A percentile compares a stretch with the other conserved stretches of the same genome.
phyloP scores from a whole-genome alignment of 2,888 invertebrate genomes.

The Lasioglossum malachurum region DNA sequence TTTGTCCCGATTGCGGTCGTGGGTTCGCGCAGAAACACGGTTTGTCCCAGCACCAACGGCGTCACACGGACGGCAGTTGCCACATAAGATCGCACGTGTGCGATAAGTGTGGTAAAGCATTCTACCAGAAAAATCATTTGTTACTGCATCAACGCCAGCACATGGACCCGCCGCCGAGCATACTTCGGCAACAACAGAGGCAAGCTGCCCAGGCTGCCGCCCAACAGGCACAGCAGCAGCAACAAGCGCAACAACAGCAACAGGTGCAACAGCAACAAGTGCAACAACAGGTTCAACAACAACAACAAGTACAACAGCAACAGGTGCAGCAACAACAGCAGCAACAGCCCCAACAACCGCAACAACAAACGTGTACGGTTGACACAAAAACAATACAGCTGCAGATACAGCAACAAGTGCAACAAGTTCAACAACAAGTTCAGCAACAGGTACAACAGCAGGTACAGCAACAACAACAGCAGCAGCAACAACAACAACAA shows the following conservation, averaged over 20 bases:
- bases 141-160: slow-evolving; percentile 93
- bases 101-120: slow-evolving; percentile 92
- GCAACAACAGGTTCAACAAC: slow-evolving; percentile 78
- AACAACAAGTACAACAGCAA: slow-evolving; percentile 66
- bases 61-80: slow-evolving; percentile 93
- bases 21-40: slow-evolving; percentile 94
- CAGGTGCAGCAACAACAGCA: slow-evolving; percentile 77
- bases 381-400: slow-evolving; percentile 79
- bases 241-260: slow-evolving; percentile 73
- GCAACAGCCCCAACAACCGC: slow-evolving; percentile 81
- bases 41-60: slow-evolving; percentile 91
- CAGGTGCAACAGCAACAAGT: slow-evolving; percentile 73
- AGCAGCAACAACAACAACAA: slow-evolving; percentile 80
- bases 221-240: slow-evolving; percentile 79
- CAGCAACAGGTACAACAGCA: slow-evolving; percentile 81
- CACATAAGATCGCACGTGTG: slow-evolving; percentile 92
- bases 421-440: slow-evolving; percentile 82
- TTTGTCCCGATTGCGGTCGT: slow-evolving; percentile 92
- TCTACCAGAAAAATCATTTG: slow-evolving; percentile 94
- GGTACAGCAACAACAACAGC: slow-evolving; percentile 81
- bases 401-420: slow-evolving; percentile 80
- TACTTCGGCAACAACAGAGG: slow-evolving; percentile 83
- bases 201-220: slow-evolving; percentile 83
- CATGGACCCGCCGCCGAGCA: slow-evolving; percentile 88
- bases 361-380: slow-evolving; percentile 81